Base-by-base conservation (phyloP, 2,113 vertebrate species). In the Nymphicus hollandicus region DNA sequence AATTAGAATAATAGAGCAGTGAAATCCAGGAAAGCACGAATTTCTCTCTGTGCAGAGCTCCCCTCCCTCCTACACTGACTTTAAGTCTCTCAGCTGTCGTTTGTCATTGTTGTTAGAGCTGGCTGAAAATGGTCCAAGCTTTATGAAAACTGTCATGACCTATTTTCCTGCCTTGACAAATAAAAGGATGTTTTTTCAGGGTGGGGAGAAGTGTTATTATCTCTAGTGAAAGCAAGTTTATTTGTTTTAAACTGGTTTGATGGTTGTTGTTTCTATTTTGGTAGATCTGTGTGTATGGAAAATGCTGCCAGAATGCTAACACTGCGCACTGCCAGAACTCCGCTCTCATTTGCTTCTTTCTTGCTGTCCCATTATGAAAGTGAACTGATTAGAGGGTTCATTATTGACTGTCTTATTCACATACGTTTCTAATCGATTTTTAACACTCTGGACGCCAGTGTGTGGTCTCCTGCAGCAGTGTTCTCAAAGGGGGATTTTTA, bases 131-230 rank as follows among this genome's bases (percentile, higher is more conserved):
- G 1, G 3, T 73, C 90, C 91, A 94, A 58, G 73, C 93, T 96
- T 86, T 82, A 64, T 84, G 47, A 88, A 94, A 95, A 94, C 76
- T 81, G 87, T 71, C 50, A 31, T 93, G 91, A 95, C 95, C 94
- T 92, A 86, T 95, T 81, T 96, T 95, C 65, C 86, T 91, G 80
- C 88, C 80, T 88, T 90, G 88, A 96, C 79, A 94, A 95, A 95
- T 88, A 95, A 90, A 91, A 88, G 47, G 72, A 93, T 95, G 82
- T 88, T 94, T 93, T 93, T 91, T 90, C 88, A 91, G 94, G 91
- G 85, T 85, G 86, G 77, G 53, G 77, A 97, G 93, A 85, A 95
- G 47, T 91, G 94, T 95, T 93, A 89, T 95, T 95, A 89, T 93
- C 95, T 89, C 55, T 86, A 81, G 91, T 93, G 91, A 96, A 95